These are phyloP conservation scores for Ichneumoninae sp. DNA, from an alignment of 2,888 invertebrate genomes.

Conservation along the genomic window DNA sequence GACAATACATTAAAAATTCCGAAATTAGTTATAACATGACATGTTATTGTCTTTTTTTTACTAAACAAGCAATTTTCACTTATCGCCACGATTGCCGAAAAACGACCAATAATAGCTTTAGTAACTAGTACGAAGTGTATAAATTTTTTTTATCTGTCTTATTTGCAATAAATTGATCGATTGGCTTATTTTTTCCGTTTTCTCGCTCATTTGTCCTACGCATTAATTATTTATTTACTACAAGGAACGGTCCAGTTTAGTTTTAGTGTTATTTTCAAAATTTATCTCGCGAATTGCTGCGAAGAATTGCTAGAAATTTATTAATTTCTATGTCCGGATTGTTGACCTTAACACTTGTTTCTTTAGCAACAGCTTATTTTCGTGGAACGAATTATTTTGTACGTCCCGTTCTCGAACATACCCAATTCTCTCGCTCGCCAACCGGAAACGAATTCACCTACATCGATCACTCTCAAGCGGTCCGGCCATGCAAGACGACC, in stretches of 20 bases:
- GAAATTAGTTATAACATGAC: no score
- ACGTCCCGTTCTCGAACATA: not conserved
- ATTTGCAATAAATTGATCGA: no score
- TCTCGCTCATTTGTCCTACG: not conserved
- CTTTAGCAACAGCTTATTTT: not conserved
- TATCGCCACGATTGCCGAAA: no score
- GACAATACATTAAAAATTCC: no score
- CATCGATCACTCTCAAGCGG: constrained; percentile 80
- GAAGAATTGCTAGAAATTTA: no score
- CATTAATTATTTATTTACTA: not conserved
- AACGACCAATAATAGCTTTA: no score
- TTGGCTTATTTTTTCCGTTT: no score
- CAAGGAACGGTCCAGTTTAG: not conserved
- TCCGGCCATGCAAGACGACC: constrained; percentile 61
- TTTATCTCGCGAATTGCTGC: not conserved
- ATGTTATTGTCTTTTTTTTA: no score
- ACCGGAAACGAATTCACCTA: constrained; percentile 76
- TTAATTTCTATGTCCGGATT: not conserved
- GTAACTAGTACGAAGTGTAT: no score
- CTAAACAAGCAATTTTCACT: no score
- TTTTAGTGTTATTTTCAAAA: not conserved
- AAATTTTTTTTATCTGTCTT: no score
- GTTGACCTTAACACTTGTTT: not conserved
- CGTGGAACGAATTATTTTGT: not conserved
- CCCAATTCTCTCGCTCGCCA: constrained; percentile 36